Percentiles rank a stretch among this genome's conserved stretches.
phyloP scores from a whole-genome alignment of 2,888 invertebrate species.

The Metellina segmentata region DNA sequence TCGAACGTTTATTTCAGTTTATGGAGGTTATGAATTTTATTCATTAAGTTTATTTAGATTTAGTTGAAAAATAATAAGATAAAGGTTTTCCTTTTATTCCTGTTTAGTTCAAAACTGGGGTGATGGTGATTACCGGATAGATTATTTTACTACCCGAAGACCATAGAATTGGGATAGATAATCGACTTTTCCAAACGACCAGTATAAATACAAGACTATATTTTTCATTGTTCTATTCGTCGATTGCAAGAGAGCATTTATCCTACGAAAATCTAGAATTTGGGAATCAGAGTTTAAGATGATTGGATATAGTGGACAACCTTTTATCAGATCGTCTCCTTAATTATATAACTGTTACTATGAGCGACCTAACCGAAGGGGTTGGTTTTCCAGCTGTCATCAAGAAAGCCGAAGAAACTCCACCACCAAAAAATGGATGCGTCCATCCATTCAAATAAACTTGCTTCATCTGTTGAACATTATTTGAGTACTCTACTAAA shows the following conservation, averaged over 20 bases:
- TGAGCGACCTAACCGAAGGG: not conserved
- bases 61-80: not conserved
- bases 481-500: too few relatives aligned
- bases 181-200: not conserved
- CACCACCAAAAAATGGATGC: conserved; percentile 35
- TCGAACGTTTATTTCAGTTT: too few relatives aligned
- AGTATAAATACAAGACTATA: not conserved
- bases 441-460: conserved; percentile 1
- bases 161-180: not conserved
- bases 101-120: conserved; percentile 40
- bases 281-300: too few relatives aligned
- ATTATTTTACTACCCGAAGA: conserved; percentile 20
- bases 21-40: too few relatives aligned
- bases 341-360: conserved; percentile 20
- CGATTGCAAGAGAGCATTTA: not conserved
- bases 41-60: too few relatives aligned
- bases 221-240: conserved; percentile 14
- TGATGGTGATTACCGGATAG: not conserved
- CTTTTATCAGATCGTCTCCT: not conserved
- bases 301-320: not conserved
- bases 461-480: not conserved
- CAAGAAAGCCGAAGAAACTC: not conserved
- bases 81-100: conserved; percentile 5
- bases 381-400: conserved; percentile 1
- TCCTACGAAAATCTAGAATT: not conserved